phyloP scores from a whole-genome alignment of 1,140 invertebrate species.

The Wasmannia auropunctata region DNA sequence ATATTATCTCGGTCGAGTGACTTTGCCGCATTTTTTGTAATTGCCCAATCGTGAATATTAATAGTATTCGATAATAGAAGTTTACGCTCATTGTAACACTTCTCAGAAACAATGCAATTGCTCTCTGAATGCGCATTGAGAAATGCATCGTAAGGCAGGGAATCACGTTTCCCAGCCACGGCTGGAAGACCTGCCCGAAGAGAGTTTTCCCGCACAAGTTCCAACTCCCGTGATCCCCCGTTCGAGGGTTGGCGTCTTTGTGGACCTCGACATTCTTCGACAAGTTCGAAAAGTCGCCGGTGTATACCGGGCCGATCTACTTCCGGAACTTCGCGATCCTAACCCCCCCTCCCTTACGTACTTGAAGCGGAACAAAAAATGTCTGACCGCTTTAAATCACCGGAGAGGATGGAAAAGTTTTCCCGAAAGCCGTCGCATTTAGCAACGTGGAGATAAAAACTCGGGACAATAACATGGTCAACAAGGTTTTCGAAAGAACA shows the following conservation, averaged over 20 bases:
- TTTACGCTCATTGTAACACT: neutral
- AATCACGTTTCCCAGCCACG: neutral
- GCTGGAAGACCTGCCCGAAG: neutral
- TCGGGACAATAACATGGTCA: conserved; percentile 8
- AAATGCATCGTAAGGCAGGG: conserved; percentile 6
- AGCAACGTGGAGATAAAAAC: conserved; percentile 6
- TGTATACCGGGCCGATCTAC: conserved; percentile 66
- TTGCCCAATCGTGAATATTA: neutral
- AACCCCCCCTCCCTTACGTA: conserved; percentile 31
- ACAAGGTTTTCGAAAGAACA: neutral
- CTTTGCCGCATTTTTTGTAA: neutral
- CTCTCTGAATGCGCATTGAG: conserved; percentile 2
- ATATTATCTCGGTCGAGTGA: neutral
- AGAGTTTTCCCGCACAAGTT: neutral
- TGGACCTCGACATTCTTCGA: conserved; percentile 68
- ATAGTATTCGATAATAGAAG: neutral
- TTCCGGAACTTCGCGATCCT: conserved; percentile 56
- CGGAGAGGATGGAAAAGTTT: conserved; percentile 45
- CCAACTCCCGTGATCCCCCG: neutral
- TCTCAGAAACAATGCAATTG: neutral
- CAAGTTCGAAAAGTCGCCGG: conserved; percentile 68
- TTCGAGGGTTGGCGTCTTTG: conserved; percentile 54
- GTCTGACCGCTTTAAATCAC: conserved; percentile 63
- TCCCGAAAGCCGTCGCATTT: conserved; percentile 27
- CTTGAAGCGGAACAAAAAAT: conserved; percentile 50